A percentile compares a stretch with the other conserved stretches of the same genome.
Conservation (phyloP, 2,113 vertebrate genomes). For the Bos javanicus region DNA sequence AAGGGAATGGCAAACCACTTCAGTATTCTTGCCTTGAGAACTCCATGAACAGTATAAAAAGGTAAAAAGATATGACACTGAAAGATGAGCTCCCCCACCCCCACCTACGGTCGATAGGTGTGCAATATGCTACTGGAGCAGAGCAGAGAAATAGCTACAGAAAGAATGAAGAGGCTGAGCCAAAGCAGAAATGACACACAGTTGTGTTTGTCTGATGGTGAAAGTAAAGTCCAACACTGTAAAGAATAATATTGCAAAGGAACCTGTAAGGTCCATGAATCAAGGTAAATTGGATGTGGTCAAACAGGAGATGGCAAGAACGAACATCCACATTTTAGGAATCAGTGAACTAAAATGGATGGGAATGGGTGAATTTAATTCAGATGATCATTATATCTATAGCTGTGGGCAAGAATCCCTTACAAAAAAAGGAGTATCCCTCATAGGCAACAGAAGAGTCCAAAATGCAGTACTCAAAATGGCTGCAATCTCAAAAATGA, state of each 20-base stretch:
- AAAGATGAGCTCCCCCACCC: not conserved
- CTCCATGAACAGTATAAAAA: not conserved
- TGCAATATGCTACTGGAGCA: not conserved
- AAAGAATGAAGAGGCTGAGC: not conserved
- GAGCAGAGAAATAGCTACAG: not conserved
- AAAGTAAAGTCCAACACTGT: not conserved
- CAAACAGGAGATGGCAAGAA: not conserved
- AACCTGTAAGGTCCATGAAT: not conserved
- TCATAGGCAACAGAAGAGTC: not conserved
- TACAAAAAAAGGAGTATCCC: not conserved
- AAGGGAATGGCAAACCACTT: not conserved
- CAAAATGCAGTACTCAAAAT: not conserved
- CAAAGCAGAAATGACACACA: not conserved
- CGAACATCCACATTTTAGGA: not conserved
- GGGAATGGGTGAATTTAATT: not conserved
- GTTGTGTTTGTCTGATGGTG: not conserved
- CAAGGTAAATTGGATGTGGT: not conserved
- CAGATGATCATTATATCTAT: not conserved
- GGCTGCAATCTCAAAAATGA: not conserved
- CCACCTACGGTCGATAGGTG: fast-evolving
- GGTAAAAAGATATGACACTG: not conserved
- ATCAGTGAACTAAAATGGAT: not conserved
- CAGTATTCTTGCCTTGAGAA: not conserved
- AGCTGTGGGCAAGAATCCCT: not conserved
- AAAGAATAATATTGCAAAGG: not conserved